Evolutionary conservation across 2,888 invertebrate genomes (phyloP), one percentile per base, ranked within the genome.

Genomic region (Strigamia crassipes): DNA sequence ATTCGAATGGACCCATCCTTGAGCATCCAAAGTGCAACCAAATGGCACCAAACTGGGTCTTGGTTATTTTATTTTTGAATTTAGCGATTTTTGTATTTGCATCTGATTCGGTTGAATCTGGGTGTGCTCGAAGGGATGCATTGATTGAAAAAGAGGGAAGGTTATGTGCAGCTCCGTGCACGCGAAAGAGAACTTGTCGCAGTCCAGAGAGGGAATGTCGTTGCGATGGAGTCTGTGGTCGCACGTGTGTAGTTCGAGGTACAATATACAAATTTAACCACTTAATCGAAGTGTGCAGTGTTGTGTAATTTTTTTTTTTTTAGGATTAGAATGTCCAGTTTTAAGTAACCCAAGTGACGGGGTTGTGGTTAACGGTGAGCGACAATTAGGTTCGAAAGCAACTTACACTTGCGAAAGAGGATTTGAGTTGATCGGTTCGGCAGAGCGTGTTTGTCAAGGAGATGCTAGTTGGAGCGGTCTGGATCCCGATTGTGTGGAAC

Each of bases 391-490:
- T 38, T 4, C 78, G 8, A 77, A 80, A 38, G 84, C 85, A 18
- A 83, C 13, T 34, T 86, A 86, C 80, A 82, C 78, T n/a, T 87
- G 87, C 83, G 79, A 84, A 38, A 84, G 84, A 81, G 87, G 86
- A 0, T 86, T 85, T 82, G 78, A 66, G 21, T 81, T 86, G 2
- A 27, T 81, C 6, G 86, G 86, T 4, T 82, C 81, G 10, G 78
- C 42, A 1, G 82, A 84, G 3, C 83, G 86, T 38, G 83, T 82
- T 18, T 87, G 87, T 83, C 84, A 85, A 34, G 85, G 86, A 0
- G 83, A 85, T 15, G 86, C 87, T 0, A 56, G 84, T 5, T 88
- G 88, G 88, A 86, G 86, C 42, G 73, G 82, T 0, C 83, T 84
- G 21, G 82, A 86, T 6, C 87, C 87, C 1, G 82, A 82, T 27